A percentile compares a stretch with the other conserved stretches of the same genome.
These are phyloP conservation scores for Hyles lineata DNA, from an alignment of 2,888 invertebrate genomes.

Conservation along the genomic window DNA sequence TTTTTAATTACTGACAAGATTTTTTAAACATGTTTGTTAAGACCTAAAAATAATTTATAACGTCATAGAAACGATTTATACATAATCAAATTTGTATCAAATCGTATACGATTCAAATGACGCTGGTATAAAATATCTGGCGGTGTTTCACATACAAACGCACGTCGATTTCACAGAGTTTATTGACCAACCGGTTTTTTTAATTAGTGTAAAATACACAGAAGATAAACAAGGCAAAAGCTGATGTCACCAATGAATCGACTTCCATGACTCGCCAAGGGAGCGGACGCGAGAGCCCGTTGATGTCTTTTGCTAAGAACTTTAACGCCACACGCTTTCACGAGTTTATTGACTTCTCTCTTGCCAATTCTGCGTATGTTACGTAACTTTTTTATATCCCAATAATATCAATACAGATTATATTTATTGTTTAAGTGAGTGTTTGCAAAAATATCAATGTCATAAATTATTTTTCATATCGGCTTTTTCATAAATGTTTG, in stretches of 20 bases:
- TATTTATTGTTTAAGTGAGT: not conserved
- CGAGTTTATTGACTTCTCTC: conserved; percentile 67
- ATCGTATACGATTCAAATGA: conserved; percentile 5
- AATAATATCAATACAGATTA: conserved; percentile 1
- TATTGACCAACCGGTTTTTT: conserved; percentile 40
- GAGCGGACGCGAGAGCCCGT: conserved; percentile 60
- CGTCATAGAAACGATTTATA: not conserved
- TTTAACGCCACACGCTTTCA: conserved; percentile 66
- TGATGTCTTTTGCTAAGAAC: conserved; percentile 80
- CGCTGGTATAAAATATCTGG: conserved; percentile 15
- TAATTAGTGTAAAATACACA: conserved; percentile 41
- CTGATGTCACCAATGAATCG: conserved; percentile 48
- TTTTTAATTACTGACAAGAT: not conserved
- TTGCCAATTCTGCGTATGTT: conserved; percentile 39
- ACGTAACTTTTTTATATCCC: conserved; percentile 28
- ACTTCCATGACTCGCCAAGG: conserved; percentile 29
- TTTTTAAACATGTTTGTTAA: not conserved
- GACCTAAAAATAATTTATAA: not conserved
- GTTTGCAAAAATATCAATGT: not conserved
- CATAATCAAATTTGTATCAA: not conserved
- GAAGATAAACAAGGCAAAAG: conserved; percentile 41
- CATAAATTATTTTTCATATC: not conserved
- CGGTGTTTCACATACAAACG: conserved; percentile 32
- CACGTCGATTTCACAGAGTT: conserved; percentile 35
- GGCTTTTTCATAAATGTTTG: not conserved